A percentile compares a stretch with the other conserved stretches of the same genome.
Evolutionary conservation across 2,113 vertebrate genomes (phyloP).

Genomic region (Epinephelus moara): DNA sequence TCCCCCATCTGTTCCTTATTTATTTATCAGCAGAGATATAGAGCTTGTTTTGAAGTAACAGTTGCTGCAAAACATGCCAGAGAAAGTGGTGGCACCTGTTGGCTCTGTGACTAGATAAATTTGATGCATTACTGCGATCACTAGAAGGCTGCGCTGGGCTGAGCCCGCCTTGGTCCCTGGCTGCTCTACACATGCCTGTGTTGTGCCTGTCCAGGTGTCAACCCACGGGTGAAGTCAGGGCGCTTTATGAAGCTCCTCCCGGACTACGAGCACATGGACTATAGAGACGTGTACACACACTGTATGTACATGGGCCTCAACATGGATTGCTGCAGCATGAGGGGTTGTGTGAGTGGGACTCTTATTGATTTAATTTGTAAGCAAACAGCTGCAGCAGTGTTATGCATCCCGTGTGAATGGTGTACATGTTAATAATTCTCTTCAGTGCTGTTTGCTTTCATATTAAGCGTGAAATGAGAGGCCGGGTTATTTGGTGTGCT

Average conservation of each 20-base stretch:
- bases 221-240: slow-evolving; percentile 93
- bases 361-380: slow-evolving; percentile 9
- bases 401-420: slow-evolving; percentile 2
- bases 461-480: slow-evolving; percentile 14
- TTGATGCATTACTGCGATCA: slow-evolving; percentile 8
- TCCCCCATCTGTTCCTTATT: background rate
- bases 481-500: slow-evolving; percentile 1
- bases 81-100: background rate
- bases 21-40: background rate
- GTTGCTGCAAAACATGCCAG: background rate
- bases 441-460: slow-evolving; percentile 32
- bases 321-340: slow-evolving; percentile 49
- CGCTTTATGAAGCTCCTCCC: slow-evolving; percentile 95
- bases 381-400: slow-evolving; percentile 16
- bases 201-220: slow-evolving; percentile 92
- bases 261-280: slow-evolving; percentile 94
- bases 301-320: slow-evolving; percentile 88
- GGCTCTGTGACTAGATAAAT: slow-evolving; percentile 19
- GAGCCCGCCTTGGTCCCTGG: slow-evolving; percentile 9
- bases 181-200: slow-evolving; percentile 66
- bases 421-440: background rate
- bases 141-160: slow-evolving; percentile 20
- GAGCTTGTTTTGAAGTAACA: background rate
- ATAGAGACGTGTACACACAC: slow-evolving; percentile 93
- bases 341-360: slow-evolving; percentile 26